Conservation (phyloP, 1,140 invertebrate species). For the Bursaphelenchus mucronatus region DNA sequence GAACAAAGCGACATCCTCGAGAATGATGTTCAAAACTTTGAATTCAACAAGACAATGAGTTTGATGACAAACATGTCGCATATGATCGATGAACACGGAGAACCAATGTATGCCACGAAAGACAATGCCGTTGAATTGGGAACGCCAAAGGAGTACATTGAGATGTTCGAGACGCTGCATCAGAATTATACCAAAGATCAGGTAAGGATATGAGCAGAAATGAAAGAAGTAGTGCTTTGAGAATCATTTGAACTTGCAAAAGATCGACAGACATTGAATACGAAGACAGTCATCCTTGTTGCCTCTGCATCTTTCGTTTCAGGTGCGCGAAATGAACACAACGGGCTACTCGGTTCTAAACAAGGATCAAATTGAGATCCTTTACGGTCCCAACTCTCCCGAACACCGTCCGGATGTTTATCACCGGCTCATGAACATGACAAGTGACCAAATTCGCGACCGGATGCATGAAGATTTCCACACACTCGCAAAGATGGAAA, state of each 20-base stretch:
- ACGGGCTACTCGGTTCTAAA: conserved; percentile 34
- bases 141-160: conserved; percentile 41
- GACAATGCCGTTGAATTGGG: conserved; percentile 41
- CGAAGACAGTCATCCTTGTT: too few species aligned
- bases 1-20: conserved; percentile 33
- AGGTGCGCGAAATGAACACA: conserved; percentile 37
- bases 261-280: too few species aligned
- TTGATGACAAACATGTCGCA: background rate
- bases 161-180: conserved; percentile 37
- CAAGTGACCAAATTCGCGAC: conserved; percentile 21
- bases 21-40: background rate
- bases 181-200: conserved; percentile 37
- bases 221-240: background rate
- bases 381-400: conserved; percentile 41
- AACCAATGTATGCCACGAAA: conserved; percentile 42
- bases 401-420: conserved; percentile 34
- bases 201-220: conserved; percentile 20
- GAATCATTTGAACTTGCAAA: background rate
- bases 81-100: conserved; percentile 21
- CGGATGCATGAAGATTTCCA: conserved; percentile 26
- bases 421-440: conserved; percentile 23
- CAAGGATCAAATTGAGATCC: conserved; percentile 36
- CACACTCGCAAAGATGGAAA: conserved; percentile 12
- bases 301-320: too few species aligned
- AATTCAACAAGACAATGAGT: conserved; percentile 1